A percentile compares a stretch with the other conserved stretches of the same genome.
Conservation (phyloP, 1,140 invertebrate genomes). For the Atta texana region DNA sequence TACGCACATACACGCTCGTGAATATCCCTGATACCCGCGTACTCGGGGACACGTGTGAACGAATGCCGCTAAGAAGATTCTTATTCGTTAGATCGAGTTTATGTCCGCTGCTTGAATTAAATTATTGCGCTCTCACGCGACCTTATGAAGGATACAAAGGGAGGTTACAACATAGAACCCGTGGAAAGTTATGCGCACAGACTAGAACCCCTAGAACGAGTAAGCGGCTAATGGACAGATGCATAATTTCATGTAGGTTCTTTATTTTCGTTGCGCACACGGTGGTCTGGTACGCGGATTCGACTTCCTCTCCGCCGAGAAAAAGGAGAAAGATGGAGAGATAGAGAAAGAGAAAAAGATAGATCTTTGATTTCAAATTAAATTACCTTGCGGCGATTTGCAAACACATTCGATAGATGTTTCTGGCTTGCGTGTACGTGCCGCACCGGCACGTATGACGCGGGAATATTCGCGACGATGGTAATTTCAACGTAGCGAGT, state of each 20-base stretch:
- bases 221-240: conserved; percentile 71
- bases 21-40: conserved; percentile 5
- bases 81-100: conserved; percentile 56
- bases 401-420: conserved; percentile 42
- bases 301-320: background rate
- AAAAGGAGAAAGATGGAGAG: background rate
- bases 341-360: background rate
- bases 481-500: conserved; percentile 50
- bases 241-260: conserved; percentile 68
- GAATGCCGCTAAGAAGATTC: conserved; percentile 39
- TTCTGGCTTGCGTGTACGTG: background rate
- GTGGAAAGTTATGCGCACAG: conserved; percentile 69
- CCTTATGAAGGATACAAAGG: conserved; percentile 2
- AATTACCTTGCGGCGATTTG: conserved; percentile 63
- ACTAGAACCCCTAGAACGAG: conserved; percentile 25
- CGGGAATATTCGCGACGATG: background rate
- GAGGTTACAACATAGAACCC: conserved; percentile 12
- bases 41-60: background rate
- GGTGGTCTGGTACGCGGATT: background rate
- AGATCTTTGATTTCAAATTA: conserved; percentile 69
- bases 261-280: conserved; percentile 33
- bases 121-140: conserved; percentile 68
- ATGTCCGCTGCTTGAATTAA: conserved; percentile 66
- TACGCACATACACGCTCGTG: background rate
- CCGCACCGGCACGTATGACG: background rate